Evolutionary conservation across 2,888 invertebrate species (phyloP).

Genomic region (Vandiemenella viatica): DNA sequence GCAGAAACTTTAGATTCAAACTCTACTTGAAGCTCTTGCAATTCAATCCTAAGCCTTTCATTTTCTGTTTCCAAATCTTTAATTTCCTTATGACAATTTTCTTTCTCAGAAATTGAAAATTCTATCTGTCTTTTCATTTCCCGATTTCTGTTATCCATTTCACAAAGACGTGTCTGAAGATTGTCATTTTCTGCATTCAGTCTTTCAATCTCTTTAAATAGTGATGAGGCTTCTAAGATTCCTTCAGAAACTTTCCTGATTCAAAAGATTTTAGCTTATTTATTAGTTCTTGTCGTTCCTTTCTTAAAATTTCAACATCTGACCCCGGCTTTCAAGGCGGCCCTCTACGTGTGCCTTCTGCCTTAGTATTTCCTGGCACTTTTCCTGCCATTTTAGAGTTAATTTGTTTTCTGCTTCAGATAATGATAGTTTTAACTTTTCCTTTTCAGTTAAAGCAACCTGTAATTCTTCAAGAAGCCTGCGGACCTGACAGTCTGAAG

Average conservation of each 20-base stretch:
- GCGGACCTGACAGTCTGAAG: constrained; percentile 4
- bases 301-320: too few species aligned
- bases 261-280: too few species aligned
- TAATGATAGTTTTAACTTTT: constrained; percentile 8
- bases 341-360: constrained; percentile 14
- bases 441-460: constrained; percentile 8
- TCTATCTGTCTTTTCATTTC: constrained; percentile 8
- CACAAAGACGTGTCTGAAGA: constrained; percentile 1
- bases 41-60: constrained; percentile 20
- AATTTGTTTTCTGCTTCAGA: constrained; percentile 3
- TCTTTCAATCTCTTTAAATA: constrained; percentile 5
- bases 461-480: constrained; percentile 6
- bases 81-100: background rate
- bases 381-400: constrained; percentile 12
- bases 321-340: constrained; percentile 11
- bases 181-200: background rate
- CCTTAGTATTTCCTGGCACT: constrained; percentile 11
- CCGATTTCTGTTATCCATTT: constrained; percentile 1
- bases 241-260: too few species aligned
- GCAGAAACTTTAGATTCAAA: constrained; percentile 27
- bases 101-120: background rate
- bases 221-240: background rate
- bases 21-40: constrained; percentile 27
- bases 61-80: constrained; percentile 8
- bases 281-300: too few species aligned